Conservation (phyloP, 2,113 vertebrate genomes). For the Oreochromis spilurus region DNA sequence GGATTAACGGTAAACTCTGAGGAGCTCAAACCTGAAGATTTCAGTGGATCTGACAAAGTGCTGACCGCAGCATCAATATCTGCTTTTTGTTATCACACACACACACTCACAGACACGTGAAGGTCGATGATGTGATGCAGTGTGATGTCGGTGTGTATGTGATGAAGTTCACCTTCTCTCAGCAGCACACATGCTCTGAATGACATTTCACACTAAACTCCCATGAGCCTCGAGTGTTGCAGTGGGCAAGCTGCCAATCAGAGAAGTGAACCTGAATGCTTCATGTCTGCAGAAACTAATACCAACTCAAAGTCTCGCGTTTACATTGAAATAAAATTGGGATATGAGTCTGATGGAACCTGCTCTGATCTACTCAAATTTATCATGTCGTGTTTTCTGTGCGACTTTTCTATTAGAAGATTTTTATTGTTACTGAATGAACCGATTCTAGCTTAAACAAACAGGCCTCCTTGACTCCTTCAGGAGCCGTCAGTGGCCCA, state of each 20-base stretch:
- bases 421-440: neutral
- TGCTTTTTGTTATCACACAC: neutral
- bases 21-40: neutral
- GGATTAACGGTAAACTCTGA: neutral
- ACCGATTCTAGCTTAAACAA: neutral
- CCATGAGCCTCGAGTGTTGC: neutral
- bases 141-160: neutral
- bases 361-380: neutral
- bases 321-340: neutral
- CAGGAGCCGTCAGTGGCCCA: neutral
- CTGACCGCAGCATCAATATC: neutral
- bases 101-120: neutral
- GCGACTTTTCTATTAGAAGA: neutral
- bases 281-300: neutral
- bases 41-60: neutral
- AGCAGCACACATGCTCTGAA: neutral
- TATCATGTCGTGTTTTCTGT: neutral
- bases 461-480: neutral
- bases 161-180: neutral
- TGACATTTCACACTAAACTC: neutral
- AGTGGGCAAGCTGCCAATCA: neutral
- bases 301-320: neutral
- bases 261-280: neutral
- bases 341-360: neutral
- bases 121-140: neutral